A percentile compares a stretch with the other conserved stretches of the same genome.
phyloP scores from a whole-genome alignment of 2,888 invertebrate genomes.

The Fabriciana adippe region DNA sequence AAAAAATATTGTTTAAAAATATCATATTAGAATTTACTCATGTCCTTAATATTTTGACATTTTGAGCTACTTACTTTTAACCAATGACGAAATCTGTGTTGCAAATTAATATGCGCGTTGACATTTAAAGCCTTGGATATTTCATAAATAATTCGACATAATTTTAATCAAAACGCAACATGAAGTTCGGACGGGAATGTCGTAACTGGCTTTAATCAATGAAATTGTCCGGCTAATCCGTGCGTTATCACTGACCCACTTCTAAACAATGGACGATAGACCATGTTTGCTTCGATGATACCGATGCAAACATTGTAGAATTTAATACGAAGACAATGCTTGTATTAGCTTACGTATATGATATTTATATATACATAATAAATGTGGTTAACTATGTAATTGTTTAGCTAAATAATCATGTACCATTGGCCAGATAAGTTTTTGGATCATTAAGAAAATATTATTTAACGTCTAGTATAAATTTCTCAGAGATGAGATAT shows the following conservation, averaged over 20 bases:
- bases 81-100: conserved; percentile 1
- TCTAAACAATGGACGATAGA: conserved; percentile 50
- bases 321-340: conserved; percentile 28
- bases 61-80: conserved; percentile 21
- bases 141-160: conserved; percentile 10
- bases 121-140: conserved; percentile 31
- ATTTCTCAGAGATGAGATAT: too few relatives aligned
- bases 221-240: conserved; percentile 53
- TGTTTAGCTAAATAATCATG: background rate
- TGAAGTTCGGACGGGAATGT: conserved; percentile 27
- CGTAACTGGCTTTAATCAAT: conserved; percentile 52
- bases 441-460: too few relatives aligned
- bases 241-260: conserved; percentile 58
- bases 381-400: conserved; percentile 6
- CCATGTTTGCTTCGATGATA: conserved; percentile 27
- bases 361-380: conserved; percentile 16
- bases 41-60: conserved; percentile 4
- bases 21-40: too few relatives aligned
- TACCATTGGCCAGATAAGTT: background rate
- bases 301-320: conserved; percentile 27
- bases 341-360: conserved; percentile 28
- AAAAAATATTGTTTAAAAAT: background rate
- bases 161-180: background rate
- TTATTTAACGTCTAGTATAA: too few relatives aligned
- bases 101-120: background rate